A percentile compares a stretch with the other conserved stretches of the same genome.
Conservation (phyloP, 1,140 invertebrate species). For the Procambarus clarkii region DNA sequence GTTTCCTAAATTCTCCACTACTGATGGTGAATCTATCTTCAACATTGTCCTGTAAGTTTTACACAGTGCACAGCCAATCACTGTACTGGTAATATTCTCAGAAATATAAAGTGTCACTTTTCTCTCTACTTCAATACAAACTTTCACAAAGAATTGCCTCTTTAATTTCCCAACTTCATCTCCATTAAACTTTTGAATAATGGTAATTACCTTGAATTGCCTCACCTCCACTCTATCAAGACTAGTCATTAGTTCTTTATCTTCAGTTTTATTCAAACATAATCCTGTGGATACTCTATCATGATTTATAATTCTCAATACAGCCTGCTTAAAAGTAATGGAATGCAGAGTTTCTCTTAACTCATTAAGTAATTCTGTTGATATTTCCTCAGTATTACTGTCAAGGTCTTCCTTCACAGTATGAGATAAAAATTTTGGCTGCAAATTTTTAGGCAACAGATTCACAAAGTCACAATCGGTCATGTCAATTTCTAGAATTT, state of each 20-base stretch:
- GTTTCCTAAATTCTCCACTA: neutral
- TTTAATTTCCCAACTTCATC: neutral
- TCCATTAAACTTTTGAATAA: neutral
- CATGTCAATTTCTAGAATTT: neutral
- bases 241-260: neutral
- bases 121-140: neutral
- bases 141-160: neutral
- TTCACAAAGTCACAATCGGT: slow-evolving; percentile 6
- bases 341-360: neutral
- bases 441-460: slow-evolving; percentile 7
- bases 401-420: neutral
- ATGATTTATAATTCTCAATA: slow-evolving; percentile 40
- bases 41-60: neutral
- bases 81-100: neutral
- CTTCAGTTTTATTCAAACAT: neutral
- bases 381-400: neutral
- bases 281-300: neutral
- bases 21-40: neutral
- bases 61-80: neutral
- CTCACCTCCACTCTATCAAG: neutral
- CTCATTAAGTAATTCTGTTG: neutral
- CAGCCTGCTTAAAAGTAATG: neutral
- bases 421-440: slow-evolving; percentile 26
- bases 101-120: neutral
- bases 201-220: neutral